Evolutionary conservation across 2,888 invertebrate genomes (phyloP), one percentile per base, ranked within the genome.

Genomic region (Acanthococcus lagerstroemiae): DNA sequence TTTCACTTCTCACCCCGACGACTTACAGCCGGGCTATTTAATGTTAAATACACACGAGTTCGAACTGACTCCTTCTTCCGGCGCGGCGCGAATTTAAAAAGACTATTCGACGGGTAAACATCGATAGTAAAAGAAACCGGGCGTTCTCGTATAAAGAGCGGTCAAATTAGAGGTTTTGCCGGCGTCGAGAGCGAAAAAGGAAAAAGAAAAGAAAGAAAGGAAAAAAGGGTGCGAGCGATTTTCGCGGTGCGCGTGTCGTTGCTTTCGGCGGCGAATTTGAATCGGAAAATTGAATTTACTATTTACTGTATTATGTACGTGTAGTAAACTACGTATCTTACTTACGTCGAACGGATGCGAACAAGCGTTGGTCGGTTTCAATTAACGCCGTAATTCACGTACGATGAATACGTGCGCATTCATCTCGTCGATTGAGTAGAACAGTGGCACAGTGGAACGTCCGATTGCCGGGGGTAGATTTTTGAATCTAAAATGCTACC

Each of bases 11-110:
- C 24, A 22, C 24, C 52, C 52, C 22, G n/a, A n/a, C n/a, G n/a
- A n/a, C n/a, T 37, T 37, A 15, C n/a, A 5, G 24, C 30, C 25
- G 12, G 22, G 50, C 61, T 50, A 61, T 61, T 61, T 61, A 61
- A 61, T 61, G 61, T 50, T 61, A 61, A 61, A 61, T 61, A 61
- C 61, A 61, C 61, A 50, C 61, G 50, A 61, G 48, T 48, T 61
- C 61, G 50, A n/a, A 61, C 27, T 30, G 61, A 61, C 61, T 61
- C 61, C 50, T 61, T 61, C 61, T 61, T 61, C 61, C 61, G 61
- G 61, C 26, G 55, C 25, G 12, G 27, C 24, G 27, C 27, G 48
- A 61, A 61, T 48, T 61, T 61, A 22, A 48, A 26, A 26, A 61
- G 30, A 61, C 17, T 15, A 37, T 52, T 61, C 61, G 61, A 17